Evolutionary conservation across 2,113 vertebrate species (phyloP).

Genomic region (Choloepus hoffmanni): DNA sequence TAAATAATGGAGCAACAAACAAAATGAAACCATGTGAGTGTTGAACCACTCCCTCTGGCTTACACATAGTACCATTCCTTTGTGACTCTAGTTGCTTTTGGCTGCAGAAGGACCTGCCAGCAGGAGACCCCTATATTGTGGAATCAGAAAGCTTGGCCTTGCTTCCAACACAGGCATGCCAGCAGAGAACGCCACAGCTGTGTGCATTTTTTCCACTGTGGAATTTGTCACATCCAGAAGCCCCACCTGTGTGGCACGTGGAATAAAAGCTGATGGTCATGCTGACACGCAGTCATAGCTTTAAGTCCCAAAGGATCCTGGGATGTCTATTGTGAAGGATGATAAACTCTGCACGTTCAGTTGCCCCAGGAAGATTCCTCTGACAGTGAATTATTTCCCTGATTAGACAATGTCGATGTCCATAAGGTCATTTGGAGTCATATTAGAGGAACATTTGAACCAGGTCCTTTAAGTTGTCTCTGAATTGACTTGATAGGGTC

Average conservation of each 20-base stretch:
- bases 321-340: background rate
- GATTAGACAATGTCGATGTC: background rate
- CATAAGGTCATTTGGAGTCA: background rate
- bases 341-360: background rate
- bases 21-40: background rate
- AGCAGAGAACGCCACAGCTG: background rate
- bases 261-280: background rate
- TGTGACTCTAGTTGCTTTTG: too few relatives aligned
- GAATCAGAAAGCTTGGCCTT: background rate
- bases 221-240: conserved; percentile 9
- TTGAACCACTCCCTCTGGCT: background rate
- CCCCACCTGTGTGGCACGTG: background rate
- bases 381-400: background rate
- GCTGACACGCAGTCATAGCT: background rate
- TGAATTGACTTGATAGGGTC: background rate
- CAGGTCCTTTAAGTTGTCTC: background rate
- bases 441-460: background rate
- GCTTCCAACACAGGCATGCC: background rate
- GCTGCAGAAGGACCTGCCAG: background rate
- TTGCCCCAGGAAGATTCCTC: background rate
- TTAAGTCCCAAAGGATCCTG: background rate
- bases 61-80: background rate
- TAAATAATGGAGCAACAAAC: background rate
- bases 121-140: background rate
- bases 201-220: background rate